Base-by-base conservation (phyloP, 2,888 invertebrate species). In the Gerris lacustris region DNA sequence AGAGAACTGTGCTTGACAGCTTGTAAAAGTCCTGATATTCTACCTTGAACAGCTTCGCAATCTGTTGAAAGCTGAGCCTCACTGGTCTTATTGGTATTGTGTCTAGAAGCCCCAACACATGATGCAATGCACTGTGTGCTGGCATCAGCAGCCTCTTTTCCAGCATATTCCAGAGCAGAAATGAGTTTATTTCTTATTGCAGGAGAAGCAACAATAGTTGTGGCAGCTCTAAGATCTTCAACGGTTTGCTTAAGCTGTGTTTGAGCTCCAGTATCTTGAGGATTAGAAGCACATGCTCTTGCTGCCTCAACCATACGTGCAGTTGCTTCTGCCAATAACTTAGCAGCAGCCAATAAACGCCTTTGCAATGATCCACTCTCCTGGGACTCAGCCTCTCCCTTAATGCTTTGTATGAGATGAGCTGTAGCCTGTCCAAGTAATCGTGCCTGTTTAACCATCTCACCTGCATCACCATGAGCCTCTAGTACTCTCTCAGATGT, bases 241-340 rank as follows among this genome's bases (percentile, higher is more conserved):
- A 97, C 98, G 0, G 97, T 96, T 73, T 86, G 85, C 47, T 92
- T 86, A 11, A 99, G 82, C 5, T 90, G 89, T 74, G 91, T 89
- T 79, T 96, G 96, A 78, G 90, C 90, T 72, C 86, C 85, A 0
- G 89, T 85, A 77, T 95, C 94, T 81, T 94, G 87, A 0, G 91
- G 91, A 77, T 88, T 86, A 44, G 90, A 89, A 0, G 96, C 94
- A 80, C 96, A 96, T 69, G 92, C 90, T 72, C 97, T 85, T 0
- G 96, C 96, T 0, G 96, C 96, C 80, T 98, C 97, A 44, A 98
- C 97, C 90, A 99, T 91, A 76, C 91, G 86, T 0, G 96, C 93
- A 0, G 99, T 99, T 0, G 98, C 98, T 80, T 98, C 97, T 0
- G 98, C 98, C 66, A 93, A 80, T 71, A 92, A 86, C 79, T 96